Evolutionary conservation across 2,888 invertebrate genomes (phyloP), one percentile per base, ranked within the genome.

Genomic region (Ceraclea dissimilis): DNA sequence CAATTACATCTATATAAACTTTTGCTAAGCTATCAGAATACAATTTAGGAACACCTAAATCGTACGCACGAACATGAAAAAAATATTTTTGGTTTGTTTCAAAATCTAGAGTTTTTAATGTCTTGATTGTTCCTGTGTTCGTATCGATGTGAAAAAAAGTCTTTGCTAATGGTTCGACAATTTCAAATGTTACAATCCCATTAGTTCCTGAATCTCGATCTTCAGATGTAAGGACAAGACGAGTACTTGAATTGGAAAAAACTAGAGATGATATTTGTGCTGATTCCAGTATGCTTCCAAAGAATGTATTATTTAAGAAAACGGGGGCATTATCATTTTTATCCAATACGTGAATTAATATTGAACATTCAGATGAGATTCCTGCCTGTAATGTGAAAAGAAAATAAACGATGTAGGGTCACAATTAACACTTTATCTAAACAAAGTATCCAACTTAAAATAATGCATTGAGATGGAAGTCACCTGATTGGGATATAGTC

Each of bases 151-250:
- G 82, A 67, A 91, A 90, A 68, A 81, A 84, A 62, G 81, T 79
- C 60, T 83, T 77, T 0, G 88, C 85, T 56, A 84, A 70, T 52
- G 81, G 81, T 67, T 90, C 90, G 34, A 88, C 76, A 58, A 93
- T 90, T 65, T 85, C 84, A 68, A 87, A 93, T 63, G 84, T 81
- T 31, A 93, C 72, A 54, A 88, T 74, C 22, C 90, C 86, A 70
- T 93, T 93, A 44, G 85, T 74, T 65, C 88, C 89, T 1, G 86
- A 85, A 70, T 93, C 93, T 2, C 78, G 79, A 69, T 93, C 93
- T 51, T 75, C 74, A 0, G 91, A 91, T 66, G 83, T 82, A 48
- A 93, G 81, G 5, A 90, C 88, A 51, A 93, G 72, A 1, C 91
- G 91, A 34, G 78, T 74, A 64, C 84, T 86, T 10, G 75, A 74